A percentile compares a stretch with the other conserved stretches of the same genome.
Evolutionary conservation across 2,888 invertebrate species (phyloP).

Genomic region (Zeuzera pyrina): DNA sequence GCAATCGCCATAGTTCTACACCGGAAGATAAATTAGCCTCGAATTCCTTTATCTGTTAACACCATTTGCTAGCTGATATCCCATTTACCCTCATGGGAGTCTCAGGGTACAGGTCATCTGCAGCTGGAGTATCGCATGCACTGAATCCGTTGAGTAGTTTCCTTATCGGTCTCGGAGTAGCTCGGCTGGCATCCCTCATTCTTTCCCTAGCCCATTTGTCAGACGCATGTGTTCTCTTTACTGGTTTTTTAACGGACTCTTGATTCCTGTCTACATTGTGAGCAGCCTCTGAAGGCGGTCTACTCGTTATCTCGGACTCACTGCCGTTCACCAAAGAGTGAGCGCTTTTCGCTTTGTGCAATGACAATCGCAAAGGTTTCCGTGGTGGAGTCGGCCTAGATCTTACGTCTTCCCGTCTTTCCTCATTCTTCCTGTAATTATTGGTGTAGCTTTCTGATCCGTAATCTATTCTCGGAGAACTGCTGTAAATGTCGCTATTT

Average conservation of each 20-base stretch:
- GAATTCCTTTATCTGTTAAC: slow-evolving; percentile 23
- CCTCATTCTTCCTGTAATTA: slow-evolving; percentile 57
- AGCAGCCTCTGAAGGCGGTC: slow-evolving; percentile 38
- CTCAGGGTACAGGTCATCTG: slow-evolving; percentile 55
- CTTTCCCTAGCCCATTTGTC: slow-evolving; percentile 42
- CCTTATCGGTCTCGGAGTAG: slow-evolving; percentile 51
- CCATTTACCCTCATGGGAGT: slow-evolving; percentile 28
- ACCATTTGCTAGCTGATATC: slow-evolving; percentile 35
- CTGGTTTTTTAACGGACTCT: slow-evolving; percentile 67
- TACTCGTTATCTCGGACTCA: slow-evolving; percentile 55
- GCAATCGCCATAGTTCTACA: no score
- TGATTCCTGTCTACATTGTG: slow-evolving; percentile 29
- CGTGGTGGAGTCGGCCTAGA: slow-evolving; percentile 86
- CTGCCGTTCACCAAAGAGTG: slow-evolving; percentile 76
- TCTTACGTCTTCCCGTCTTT: slow-evolving; percentile 52
- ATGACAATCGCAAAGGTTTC: slow-evolving; percentile 85
- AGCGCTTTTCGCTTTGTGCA: slow-evolving; percentile 87
- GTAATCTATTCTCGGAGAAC: slow-evolving; percentile 65
- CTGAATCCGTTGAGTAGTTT: slow-evolving; percentile 36
- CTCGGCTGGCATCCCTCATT: slow-evolving; percentile 36
- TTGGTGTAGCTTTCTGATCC: slow-evolving; percentile 72
- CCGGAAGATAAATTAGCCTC: no score
- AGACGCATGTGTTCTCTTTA: slow-evolving; percentile 71
- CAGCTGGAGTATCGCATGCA: slow-evolving; percentile 31
- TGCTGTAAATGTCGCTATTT: slow-evolving; percentile 53